These are phyloP conservation scores for Cantharis nigra DNA, from an alignment of 2,888 invertebrate species.

Conservation along the genomic window DNA sequence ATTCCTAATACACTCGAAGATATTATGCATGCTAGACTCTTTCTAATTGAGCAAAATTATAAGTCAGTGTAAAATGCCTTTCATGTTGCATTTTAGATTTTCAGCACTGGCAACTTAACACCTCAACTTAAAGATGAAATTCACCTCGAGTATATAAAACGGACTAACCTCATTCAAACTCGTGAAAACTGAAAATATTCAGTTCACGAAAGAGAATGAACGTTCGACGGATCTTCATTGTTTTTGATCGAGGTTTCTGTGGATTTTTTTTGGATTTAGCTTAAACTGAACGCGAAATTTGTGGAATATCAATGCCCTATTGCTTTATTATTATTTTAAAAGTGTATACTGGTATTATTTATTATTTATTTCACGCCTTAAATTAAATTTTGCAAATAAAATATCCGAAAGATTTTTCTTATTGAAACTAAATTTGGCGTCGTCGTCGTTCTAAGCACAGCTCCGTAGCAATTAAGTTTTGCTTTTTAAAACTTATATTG, in stretches of 20 bases:
- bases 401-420: background rate
- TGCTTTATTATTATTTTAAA: background rate
- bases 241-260: background rate
- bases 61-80: background rate
- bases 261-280: slow-evolving; percentile 10
- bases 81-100: background rate
- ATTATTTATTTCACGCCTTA: background rate
- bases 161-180: background rate
- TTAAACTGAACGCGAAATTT: background rate
- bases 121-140: slow-evolving; percentile 10
- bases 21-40: background rate
- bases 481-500: background rate
- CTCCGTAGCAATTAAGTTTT: background rate
- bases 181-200: slow-evolving; percentile 24
- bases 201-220: slow-evolving; percentile 18
- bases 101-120: background rate
- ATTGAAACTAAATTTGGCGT: background rate
- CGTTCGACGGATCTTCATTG: slow-evolving; percentile 14
- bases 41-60: background rate
- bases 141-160: slow-evolving; percentile 11
- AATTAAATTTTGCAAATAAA: background rate
- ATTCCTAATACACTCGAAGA: background rate
- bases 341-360: background rate
- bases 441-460: background rate
- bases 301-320: background rate